These are phyloP conservation scores for Cremastinae sp. DNA, from an alignment of 2,888 invertebrate species.

Conservation along the genomic window DNA sequence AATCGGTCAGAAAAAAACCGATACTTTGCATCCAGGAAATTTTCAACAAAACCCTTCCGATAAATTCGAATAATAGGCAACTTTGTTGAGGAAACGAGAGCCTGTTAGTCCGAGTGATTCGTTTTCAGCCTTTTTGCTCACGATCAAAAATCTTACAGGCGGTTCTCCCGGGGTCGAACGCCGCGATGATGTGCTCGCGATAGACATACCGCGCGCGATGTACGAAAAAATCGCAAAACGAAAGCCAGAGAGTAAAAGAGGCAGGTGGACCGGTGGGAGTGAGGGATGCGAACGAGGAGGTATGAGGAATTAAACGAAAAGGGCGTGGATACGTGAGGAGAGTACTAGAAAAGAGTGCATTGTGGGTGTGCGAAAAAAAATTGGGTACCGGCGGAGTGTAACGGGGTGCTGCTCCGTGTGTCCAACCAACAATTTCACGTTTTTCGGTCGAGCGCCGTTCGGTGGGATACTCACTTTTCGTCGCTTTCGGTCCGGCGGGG, in stretches of 20 bases:
- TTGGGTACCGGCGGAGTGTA: constrained; percentile 19
- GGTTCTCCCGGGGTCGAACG: not conserved
- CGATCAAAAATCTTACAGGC: constrained; percentile 37
- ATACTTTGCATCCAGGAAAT: constrained; percentile 5
- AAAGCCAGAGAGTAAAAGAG: constrained; percentile 27
- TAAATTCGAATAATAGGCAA: constrained; percentile 5
- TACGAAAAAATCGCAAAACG: constrained; percentile 9
- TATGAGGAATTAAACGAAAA: constrained; percentile 57
- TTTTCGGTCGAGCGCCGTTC: constrained; percentile 68
- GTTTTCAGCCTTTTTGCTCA: not conserved
- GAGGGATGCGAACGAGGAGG: constrained; percentile 24
- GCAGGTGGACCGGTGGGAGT: constrained; percentile 2
- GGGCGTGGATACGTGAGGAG: constrained; percentile 60
- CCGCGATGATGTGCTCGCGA: not conserved
- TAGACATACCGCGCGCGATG: constrained; percentile 18
- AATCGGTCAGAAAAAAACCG: constrained; percentile 4
- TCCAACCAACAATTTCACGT: constrained; percentile 67
- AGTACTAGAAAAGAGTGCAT: constrained; percentile 57
- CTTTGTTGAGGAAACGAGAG: not conserved
- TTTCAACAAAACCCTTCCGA: constrained; percentile 28
- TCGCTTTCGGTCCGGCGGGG: constrained; percentile 81
- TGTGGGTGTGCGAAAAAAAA: constrained; percentile 49
- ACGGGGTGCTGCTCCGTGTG: constrained; percentile 43
- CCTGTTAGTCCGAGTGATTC: constrained; percentile 41
- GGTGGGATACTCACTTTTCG: constrained; percentile 75